phyloP scores from a whole-genome alignment of 2,888 invertebrate species.

The Colletes collaris region DNA sequence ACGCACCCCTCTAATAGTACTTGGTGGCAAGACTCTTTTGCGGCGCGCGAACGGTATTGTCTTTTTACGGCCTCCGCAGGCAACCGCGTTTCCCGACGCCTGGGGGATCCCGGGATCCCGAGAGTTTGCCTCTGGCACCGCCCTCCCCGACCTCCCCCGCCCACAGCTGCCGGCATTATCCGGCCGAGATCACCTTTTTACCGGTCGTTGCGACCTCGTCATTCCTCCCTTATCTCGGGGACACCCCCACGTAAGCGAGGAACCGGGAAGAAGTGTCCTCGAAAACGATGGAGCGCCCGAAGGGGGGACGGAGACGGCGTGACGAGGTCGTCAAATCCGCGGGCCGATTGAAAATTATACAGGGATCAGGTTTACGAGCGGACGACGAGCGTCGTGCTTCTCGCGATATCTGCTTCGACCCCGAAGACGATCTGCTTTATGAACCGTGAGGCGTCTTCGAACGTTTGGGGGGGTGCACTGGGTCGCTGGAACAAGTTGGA shows the following conservation, averaged over 20 bases:
- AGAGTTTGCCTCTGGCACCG: conserved; percentile 41
- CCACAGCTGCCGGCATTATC: conserved; percentile 75
- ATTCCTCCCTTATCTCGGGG: conserved; percentile 81
- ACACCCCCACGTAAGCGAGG: conserved; percentile 67
- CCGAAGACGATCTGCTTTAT: conserved; percentile 36
- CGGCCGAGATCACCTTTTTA: conserved; percentile 82
- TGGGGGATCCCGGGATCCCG: conserved; percentile 53
- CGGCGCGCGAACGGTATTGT: conserved; percentile 79
- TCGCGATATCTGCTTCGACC: conserved; percentile 35
- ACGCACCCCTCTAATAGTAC: conserved; percentile 61
- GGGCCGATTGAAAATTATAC: conserved; percentile 83
- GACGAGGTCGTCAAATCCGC: conserved; percentile 83
- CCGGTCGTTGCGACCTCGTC: conserved; percentile 83
- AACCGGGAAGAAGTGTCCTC: conserved; percentile 31
- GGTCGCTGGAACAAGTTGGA: too few species aligned
- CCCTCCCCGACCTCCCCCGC: conserved; percentile 52
- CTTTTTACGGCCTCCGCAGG: conserved; percentile 80
- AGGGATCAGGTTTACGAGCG: conserved; percentile 83
- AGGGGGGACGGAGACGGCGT: conserved; percentile 63
- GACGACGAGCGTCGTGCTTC: conserved; percentile 59
- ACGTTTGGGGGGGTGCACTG: too few species aligned
- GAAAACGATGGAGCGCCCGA: conserved; percentile 28
- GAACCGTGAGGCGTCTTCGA: conserved; percentile 29
- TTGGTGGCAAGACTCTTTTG: conserved; percentile 71
- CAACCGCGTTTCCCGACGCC: conserved; percentile 70